A percentile compares a stretch with the other conserved stretches of the same genome.
These are phyloP conservation scores for Bombus turneri DNA, from an alignment of 1,140 invertebrate genomes.

Conservation along the genomic window DNA sequence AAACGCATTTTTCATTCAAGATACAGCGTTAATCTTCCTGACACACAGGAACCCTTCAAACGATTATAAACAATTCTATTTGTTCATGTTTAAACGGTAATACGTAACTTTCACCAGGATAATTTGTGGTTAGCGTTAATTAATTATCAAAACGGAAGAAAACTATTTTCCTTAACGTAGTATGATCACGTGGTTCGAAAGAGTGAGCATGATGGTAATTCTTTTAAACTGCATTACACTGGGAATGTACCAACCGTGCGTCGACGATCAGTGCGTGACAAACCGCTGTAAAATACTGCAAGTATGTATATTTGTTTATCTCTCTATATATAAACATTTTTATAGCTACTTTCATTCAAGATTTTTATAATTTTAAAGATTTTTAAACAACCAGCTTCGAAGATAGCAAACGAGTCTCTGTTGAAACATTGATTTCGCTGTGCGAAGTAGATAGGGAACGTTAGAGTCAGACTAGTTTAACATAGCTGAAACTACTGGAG, in stretches of 20 bases:
- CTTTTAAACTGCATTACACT: slow-evolving; percentile 99
- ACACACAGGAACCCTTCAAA: not conserved
- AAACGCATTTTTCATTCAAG: not conserved
- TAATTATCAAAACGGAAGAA: not conserved
- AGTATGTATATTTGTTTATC: slow-evolving; percentile 83
- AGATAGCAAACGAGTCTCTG: not conserved
- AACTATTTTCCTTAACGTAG: slow-evolving; percentile 87
- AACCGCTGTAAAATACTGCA: slow-evolving; percentile 97
- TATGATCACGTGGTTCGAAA: slow-evolving; percentile 97
- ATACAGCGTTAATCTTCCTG: not conserved
- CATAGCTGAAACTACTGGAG: too few species aligned
- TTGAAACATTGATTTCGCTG: not conserved
- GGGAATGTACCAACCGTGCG: slow-evolving; percentile 99
- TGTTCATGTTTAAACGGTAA: too few species aligned
- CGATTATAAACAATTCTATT: not conserved
- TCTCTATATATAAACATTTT: not conserved
- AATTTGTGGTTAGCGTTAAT: not conserved
- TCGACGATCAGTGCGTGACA: slow-evolving; percentile 95
- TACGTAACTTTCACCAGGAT: not conserved
- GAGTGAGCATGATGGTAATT: slow-evolving; percentile 98
- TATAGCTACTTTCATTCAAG: too few species aligned
- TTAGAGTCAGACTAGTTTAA: not conserved
- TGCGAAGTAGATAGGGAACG: not conserved
- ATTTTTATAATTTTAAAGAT: too few species aligned
- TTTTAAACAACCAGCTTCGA: not conserved